A percentile compares a stretch with the other conserved stretches of the same genome.
Evolutionary conservation across 2,113 vertebrate species (phyloP).

Genomic region (Andinoacara biseriatus): DNA sequence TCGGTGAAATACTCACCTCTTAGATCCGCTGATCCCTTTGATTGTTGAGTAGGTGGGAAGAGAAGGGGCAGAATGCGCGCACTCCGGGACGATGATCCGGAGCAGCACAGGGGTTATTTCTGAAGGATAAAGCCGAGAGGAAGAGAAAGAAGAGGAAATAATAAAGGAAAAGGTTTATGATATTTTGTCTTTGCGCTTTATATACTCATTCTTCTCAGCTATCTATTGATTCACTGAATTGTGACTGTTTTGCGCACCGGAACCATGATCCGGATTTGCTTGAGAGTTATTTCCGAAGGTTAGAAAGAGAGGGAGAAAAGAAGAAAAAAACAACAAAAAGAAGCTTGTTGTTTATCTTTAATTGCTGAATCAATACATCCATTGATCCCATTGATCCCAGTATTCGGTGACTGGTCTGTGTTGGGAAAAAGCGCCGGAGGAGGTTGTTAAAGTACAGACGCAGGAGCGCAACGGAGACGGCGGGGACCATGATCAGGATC

Average conservation of each 20-base stretch:
- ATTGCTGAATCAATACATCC: slow-evolving; percentile 27
- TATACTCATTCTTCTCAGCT: slow-evolving; percentile 21
- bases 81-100: slow-evolving; percentile 87
- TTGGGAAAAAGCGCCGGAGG: not conserved
- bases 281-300: slow-evolving; percentile 59
- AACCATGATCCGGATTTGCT: slow-evolving; percentile 88
- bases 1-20: slow-evolving; percentile 17
- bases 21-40: slow-evolving; percentile 58
- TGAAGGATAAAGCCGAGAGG: slow-evolving; percentile 16
- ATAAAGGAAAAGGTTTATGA: not conserved
- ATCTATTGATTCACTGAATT: not conserved
- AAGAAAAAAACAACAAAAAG: not conserved
- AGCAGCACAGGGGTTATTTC: slow-evolving; percentile 81
- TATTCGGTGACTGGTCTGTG: slow-evolving; percentile 30
- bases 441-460: slow-evolving; percentile 32
- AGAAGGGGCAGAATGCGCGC: slow-evolving; percentile 32
- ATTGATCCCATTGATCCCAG: slow-evolving; percentile 75
- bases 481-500: slow-evolving; percentile 93
- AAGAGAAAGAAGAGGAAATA: not conserved
- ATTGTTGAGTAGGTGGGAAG: not conserved
- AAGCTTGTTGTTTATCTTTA: not conserved
- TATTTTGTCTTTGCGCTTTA: not conserved
- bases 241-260: slow-evolving; percentile 65
- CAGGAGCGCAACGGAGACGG: slow-evolving; percentile 50
- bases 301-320: slow-evolving; percentile 19